Base-by-base conservation (phyloP, 2,888 invertebrate genomes). In the Azorinus chamasolen region DNA sequence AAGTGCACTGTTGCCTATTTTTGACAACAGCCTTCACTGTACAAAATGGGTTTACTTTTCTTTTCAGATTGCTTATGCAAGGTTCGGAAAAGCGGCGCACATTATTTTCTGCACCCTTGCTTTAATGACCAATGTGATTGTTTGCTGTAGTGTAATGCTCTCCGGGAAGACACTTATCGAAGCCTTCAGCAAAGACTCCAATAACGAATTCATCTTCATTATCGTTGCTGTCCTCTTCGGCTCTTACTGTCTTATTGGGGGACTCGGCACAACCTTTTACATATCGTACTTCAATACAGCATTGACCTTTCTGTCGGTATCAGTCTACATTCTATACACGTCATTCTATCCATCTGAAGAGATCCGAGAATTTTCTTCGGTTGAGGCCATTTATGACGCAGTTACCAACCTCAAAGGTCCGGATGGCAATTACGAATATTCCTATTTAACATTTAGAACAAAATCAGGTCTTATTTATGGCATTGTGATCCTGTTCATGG, bases 271-370 rank as follows among this genome's bases (percentile, higher is more conserved):
- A 6, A 90, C 90, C 1, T 91, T 91, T 62, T 91, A 91, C 65
- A 90, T 91, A 20, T 89, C 89, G 12, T 91, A 91, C 74, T 88
- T 89, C 73, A 90, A 89, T 74, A 87, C 89, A 0, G 86, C 86
- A 12, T 62, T 90, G n/a, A 87, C 89, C 4, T 90, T 89, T 55
- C 54, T 86, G 6, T 73, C 87, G 14, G 70, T 91, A 12, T 64
- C 88, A 5, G 71, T 83, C 8, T 88, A 88, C 61, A 84, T 85
- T n/a, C 55, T 87, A 10, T 79, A 83, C 55, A 80, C 86, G 8
- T 79, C 75, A 57, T 86, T 85, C 58, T 62, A 65, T 14, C 76
- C 81, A 10, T 66, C 73, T 32, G 68, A 68, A 0, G 71, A 71
- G 8, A 71, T 69, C 1, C 58, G 55, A 12, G 32, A 74, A 6